Percentiles rank a stretch among this genome's conserved stretches.
These are phyloP conservation scores for Calameuta filiformis DNA, from an alignment of 2,888 invertebrate genomes.

Conservation along the genomic window DNA sequence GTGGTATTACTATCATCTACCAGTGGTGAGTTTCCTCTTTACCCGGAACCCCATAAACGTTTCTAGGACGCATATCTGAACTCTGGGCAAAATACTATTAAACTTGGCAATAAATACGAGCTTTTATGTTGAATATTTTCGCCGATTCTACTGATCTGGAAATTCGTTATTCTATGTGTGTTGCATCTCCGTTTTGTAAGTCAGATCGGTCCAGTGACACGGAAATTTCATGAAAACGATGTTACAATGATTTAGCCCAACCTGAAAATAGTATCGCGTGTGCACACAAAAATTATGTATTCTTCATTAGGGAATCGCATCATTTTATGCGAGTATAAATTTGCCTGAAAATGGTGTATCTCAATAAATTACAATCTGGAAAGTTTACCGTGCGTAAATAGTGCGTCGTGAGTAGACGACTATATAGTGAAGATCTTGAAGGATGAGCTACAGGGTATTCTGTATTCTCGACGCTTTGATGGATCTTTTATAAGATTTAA, in stretches of 20 bases:
- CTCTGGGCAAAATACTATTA: slow-evolving; percentile 31
- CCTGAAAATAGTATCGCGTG: not conserved
- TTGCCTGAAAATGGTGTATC: not conserved
- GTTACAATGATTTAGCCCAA: not conserved
- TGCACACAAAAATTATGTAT: not conserved
- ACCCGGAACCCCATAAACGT: not conserved
- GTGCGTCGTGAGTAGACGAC: not conserved
- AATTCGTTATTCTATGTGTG: not conserved
- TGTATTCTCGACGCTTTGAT: not conserved
- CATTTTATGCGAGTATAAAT: not conserved
- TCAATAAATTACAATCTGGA: not conserved
- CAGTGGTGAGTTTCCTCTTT: not conserved
- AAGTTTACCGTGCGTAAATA: not conserved
- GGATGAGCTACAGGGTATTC: not conserved
- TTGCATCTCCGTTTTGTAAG: not conserved
- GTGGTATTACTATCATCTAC: not conserved
- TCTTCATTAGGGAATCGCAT: not conserved
- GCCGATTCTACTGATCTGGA: not conserved
- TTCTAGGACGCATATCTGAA: not conserved
- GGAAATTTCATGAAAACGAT: not conserved
- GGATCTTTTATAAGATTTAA: not conserved
- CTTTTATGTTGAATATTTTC: not conserved
- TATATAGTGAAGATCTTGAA: not conserved
- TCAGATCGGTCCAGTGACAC: not conserved
- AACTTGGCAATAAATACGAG: slow-evolving; percentile 30